A percentile compares a stretch with the other conserved stretches of the same genome.
phyloP scores from a whole-genome alignment of 2,113 vertebrate genomes.

The Acanthochromis polyacanthus region DNA sequence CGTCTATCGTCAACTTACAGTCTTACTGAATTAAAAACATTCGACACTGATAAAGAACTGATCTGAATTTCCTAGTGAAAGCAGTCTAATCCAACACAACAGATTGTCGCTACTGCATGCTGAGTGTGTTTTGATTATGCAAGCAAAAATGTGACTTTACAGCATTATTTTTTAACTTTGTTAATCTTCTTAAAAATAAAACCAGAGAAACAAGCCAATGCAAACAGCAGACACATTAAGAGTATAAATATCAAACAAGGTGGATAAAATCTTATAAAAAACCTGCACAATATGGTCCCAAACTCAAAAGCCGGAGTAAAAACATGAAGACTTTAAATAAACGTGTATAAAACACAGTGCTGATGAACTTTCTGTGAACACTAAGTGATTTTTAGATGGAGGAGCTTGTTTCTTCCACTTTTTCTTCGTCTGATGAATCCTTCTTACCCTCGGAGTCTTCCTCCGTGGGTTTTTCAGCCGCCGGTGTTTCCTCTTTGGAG shows the following conservation, averaged over 20 bases:
- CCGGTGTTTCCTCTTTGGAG: conserved; percentile 4
- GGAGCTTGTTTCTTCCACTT: background rate
- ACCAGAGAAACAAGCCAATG: background rate
- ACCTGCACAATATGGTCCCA: conserved; percentile 37
- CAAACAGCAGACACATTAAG: conserved; percentile 2
- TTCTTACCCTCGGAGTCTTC: background rate
- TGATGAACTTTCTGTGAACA: background rate
- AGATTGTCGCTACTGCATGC: conserved; percentile 37
- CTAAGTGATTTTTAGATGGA: background rate
- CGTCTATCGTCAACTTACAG: too few species aligned
- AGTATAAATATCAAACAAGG: conserved; percentile 8
- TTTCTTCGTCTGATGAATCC: conserved; percentile 47
- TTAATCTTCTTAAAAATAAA: conserved; percentile 4
- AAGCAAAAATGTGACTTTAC: conserved; percentile 7
- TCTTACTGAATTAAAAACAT: too few species aligned
- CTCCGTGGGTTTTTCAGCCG: background rate
- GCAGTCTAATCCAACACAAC: conserved; percentile 44
- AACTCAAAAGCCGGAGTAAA: conserved; percentile 40
- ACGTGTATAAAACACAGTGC: conserved; percentile 36
- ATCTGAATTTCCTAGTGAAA: background rate
- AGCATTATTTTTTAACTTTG: background rate
- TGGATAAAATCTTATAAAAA: conserved; percentile 11
- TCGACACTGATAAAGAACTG: background rate
- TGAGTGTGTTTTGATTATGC: background rate
- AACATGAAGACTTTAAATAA: conserved; percentile 23